Conservation (phyloP, 2,113 vertebrate species). For the Antechinus stuartii region DNA sequence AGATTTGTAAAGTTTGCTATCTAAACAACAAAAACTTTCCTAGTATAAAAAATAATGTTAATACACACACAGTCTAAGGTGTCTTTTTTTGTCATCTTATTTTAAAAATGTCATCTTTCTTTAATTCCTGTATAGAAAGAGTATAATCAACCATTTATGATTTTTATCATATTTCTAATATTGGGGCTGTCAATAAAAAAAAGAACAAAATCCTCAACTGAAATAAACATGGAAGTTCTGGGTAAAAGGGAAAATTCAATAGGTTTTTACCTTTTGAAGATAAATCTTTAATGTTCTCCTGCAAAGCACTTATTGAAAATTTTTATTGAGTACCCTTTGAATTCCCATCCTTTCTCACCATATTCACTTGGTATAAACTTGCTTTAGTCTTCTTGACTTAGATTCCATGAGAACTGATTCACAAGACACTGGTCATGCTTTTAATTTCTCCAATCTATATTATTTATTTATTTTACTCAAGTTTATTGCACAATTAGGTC, state of each 20-base stretch:
- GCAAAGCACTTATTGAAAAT: background rate
- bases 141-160: constrained; percentile 2
- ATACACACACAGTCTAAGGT: constrained; percentile 4
- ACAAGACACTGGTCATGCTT: background rate
- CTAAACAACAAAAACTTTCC: background rate
- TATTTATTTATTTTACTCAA: background rate
- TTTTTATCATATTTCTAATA: background rate
- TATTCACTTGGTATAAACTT: background rate
- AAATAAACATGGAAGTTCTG: background rate
- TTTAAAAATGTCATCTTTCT: background rate
- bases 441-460: background rate
- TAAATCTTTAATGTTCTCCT: background rate
- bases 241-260: constrained; percentile 2
- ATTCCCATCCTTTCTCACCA: background rate
- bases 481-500: background rate
- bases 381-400: background rate
- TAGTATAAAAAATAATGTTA: constrained; percentile 36
- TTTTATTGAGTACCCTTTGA: constrained; percentile 11
- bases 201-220: constrained; percentile 16
- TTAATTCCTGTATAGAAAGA: constrained; percentile 10
- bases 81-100: constrained; percentile 2
- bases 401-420: background rate
- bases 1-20: background rate
- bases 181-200: constrained; percentile 1
- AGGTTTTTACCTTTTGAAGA: background rate